Conservation (phyloP, 2,888 invertebrate species). For the Pharmacophagus antenor region DNA sequence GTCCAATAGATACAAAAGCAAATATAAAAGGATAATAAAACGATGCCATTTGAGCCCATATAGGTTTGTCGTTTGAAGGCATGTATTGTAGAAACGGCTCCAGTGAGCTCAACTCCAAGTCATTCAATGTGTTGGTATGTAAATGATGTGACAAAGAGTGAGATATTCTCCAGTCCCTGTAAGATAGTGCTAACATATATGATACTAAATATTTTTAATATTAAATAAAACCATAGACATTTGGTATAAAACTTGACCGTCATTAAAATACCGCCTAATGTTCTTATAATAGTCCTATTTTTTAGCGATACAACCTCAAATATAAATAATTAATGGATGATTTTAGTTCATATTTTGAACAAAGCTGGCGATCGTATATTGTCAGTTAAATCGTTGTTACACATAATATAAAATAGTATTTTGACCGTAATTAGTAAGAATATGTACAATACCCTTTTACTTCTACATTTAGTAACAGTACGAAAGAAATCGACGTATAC, state of each 20-base stretch:
- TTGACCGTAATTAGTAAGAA: too few species aligned
- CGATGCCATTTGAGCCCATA: slow-evolving; percentile 77
- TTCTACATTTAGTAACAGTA: too few species aligned
- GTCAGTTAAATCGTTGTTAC: too few species aligned
- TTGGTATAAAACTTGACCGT: too few species aligned
- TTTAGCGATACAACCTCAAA: too few species aligned
- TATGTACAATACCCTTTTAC: too few species aligned
- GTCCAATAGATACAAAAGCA: slow-evolving; percentile 46
- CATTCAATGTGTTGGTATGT: slow-evolving; percentile 88
- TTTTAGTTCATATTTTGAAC: too few species aligned
- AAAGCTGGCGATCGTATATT: too few species aligned
- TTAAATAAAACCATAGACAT: not conserved
- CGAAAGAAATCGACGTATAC: not conserved
- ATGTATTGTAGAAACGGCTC: slow-evolving; percentile 87
- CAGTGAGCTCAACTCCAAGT: slow-evolving; percentile 85
- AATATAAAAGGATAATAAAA: slow-evolving; percentile 77
- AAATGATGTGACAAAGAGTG: slow-evolving; percentile 91
- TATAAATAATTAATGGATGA: too few species aligned
- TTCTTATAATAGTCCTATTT: too few species aligned
- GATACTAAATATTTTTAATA: not conserved
- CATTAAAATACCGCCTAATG: too few species aligned
- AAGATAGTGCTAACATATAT: slow-evolving; percentile 38
- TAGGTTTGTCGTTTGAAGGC: slow-evolving; percentile 81
- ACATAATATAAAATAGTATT: too few species aligned
- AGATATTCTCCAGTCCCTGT: slow-evolving; percentile 87